Conservation (phyloP, 2,888 invertebrate species). For the Leptinotarsa tumamoca region DNA sequence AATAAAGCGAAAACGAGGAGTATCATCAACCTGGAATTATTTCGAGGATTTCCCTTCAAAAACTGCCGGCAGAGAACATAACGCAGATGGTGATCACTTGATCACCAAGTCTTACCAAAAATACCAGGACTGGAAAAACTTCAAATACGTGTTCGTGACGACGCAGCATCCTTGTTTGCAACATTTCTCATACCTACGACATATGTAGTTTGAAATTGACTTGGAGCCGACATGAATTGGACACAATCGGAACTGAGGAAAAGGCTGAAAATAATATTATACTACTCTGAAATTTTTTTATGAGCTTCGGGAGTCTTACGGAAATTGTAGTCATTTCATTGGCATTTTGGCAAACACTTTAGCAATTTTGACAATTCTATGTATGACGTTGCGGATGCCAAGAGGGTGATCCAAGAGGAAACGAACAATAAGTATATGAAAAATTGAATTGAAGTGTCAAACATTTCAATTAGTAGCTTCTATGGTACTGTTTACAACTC, state of each 20-base stretch:
- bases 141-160: conserved; percentile 20
- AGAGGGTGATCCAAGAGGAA: neutral
- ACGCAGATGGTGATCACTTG: neutral
- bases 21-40: conserved; percentile 36
- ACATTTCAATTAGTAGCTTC: no score
- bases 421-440: neutral
- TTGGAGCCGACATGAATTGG: conserved; percentile 12
- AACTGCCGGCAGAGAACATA: neutral
- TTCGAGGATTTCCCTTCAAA: neutral
- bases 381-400: no score
- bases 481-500: no score
- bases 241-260: conserved; percentile 21
- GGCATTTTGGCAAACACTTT: conserved; percentile 33
- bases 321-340: conserved; percentile 26
- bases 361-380: neutral
- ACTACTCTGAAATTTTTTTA: neutral
- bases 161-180: conserved; percentile 41
- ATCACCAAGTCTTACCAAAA: conserved; percentile 38
- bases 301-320: conserved; percentile 10
- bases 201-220: conserved; percentile 33
- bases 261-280: neutral
- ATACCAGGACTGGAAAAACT: conserved; percentile 41
- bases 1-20: conserved; percentile 30
- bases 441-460: no score
- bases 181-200: conserved; percentile 37